Percentiles rank a stretch among this genome's conserved stretches.
phyloP scores from a whole-genome alignment of 2,888 invertebrate genomes.

The Brachylomia viminalis region DNA sequence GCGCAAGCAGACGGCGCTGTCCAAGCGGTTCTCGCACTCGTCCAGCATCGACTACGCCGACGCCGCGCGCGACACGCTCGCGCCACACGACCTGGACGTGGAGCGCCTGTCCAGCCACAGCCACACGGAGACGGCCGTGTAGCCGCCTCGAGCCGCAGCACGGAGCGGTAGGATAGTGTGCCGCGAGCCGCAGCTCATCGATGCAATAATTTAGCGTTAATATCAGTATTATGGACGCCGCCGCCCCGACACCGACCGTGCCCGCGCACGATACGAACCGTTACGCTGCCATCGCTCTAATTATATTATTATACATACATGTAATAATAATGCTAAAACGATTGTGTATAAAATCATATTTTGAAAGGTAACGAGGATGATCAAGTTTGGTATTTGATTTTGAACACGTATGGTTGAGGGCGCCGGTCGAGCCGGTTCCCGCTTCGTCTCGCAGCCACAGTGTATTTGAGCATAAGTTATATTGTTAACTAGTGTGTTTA shows the following conservation, averaged over 20 bases:
- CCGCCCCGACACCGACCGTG: slow-evolving; percentile 67
- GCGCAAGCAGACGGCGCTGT: slow-evolving; percentile 97
- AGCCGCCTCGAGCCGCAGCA: slow-evolving; percentile 75
- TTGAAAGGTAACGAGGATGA: slow-evolving; percentile 77
- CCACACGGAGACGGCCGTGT: slow-evolving; percentile 98
- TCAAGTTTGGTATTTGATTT: slow-evolving; percentile 82
- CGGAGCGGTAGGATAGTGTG: slow-evolving; percentile 59
- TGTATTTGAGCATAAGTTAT: slow-evolving; percentile 85
- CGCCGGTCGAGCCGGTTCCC: slow-evolving; percentile 66
- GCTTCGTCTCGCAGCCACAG: slow-evolving; percentile 71
- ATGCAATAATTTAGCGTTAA: slow-evolving; percentile 75
- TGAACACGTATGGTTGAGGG: slow-evolving; percentile 74
- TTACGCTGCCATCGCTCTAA: slow-evolving; percentile 83
- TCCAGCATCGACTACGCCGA: slow-evolving; percentile 93
- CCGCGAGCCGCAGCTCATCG: slow-evolving; percentile 69
- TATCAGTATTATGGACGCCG: slow-evolving; percentile 75
- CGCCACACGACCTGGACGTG: slow-evolving; percentile 97
- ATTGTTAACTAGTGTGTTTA: slow-evolving; percentile 91
- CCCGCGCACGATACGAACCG: slow-evolving; percentile 69
- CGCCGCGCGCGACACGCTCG: slow-evolving; percentile 94
- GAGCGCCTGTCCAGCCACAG: slow-evolving; percentile 97
- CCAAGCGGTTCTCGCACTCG: slow-evolving; percentile 97
- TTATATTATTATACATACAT: slow-evolving; percentile 70
- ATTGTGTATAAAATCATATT: slow-evolving; percentile 85
- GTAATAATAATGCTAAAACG: slow-evolving; percentile 77